These are phyloP conservation scores for Manacus vitellinus DNA, from an alignment of 2,113 vertebrate species.

Conservation along the genomic window DNA sequence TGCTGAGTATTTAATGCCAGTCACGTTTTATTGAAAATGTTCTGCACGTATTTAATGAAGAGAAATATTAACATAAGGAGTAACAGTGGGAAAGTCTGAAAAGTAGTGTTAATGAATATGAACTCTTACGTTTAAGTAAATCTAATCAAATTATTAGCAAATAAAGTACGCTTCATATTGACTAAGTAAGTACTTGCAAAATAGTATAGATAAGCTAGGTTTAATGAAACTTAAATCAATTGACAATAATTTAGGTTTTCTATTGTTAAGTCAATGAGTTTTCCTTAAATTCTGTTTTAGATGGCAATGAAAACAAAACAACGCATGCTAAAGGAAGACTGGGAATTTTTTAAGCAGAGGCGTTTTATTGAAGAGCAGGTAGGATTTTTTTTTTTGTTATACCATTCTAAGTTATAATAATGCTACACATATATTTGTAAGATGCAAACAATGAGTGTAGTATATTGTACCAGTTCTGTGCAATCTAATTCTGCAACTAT, in stretches of 20 bases:
- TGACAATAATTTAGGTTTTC: neutral
- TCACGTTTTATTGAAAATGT: neutral
- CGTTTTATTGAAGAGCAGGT: constrained; percentile 95
- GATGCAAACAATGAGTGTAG: neutral
- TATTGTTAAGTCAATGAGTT: neutral
- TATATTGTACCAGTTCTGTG: neutral
- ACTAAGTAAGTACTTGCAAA: neutral
- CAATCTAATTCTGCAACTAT: neutral
- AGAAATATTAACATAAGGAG: neutral
- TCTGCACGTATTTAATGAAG: neutral
- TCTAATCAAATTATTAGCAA: neutral
- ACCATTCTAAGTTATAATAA: neutral
- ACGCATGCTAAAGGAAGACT: constrained; percentile 91
- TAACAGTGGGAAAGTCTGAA: neutral
- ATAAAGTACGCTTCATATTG: neutral
- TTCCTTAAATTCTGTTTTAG: constrained; percentile 70
- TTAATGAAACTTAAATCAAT: neutral
- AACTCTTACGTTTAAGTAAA: neutral
- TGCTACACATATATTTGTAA: neutral
- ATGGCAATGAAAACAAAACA: constrained; percentile 92
- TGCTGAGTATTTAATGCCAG: neutral
- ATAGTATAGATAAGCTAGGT: neutral
- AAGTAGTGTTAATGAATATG: neutral
- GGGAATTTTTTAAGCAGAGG: constrained; percentile 94
- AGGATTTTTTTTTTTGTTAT: neutral